Base-by-base conservation (phyloP, 2,113 vertebrate species). In the Phaetusa simplex region DNA sequence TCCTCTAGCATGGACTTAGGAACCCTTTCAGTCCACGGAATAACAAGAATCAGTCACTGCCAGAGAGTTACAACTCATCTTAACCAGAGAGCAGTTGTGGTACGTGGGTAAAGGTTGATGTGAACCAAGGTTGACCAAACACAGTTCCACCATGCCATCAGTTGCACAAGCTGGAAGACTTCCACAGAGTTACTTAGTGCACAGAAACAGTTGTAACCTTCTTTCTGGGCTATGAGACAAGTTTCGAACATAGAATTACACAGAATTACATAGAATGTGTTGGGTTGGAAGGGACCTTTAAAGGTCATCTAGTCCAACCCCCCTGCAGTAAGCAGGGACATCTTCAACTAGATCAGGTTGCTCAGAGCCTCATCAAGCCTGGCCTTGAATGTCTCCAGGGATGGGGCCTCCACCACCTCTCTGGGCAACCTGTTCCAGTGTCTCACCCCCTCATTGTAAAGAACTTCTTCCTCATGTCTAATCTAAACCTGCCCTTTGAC, bases 101-200 rank as follows among this genome's bases (percentile, higher is more conserved):
- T 15, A 40, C 34, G 8, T 38, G 47, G 11, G 3, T 52, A 36
- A 65, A 93, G 15, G 27, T 5, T 21, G 56, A 45, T 38, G 27
- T 8, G 38, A 81, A 32, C 23, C 5, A 32, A 73, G 26, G 58
- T 11, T 74, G 52, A 38, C 12, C 22, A 43, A n/a, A 6, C 2
- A 0, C 1, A 0, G 4, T 19, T 85, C 40, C 58, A 65, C 26
- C 43, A 6, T 2, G 3, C 8, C 30, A 58, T 42, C 74, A 61
- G 22, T 8, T 27, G 19, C 58, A 76, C 11, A 50, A 70, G 16
- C 40, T 80, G 38, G 18, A 73, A 74, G 22, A 56, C 18, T 76
- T 85, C 49, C 12, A 14, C 27, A 45, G 43, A 17, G 16, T 80
- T 69, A 58, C 6, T 66, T 42, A 17, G 8, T 81, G 59, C 36